Evolutionary conservation across 1,140 invertebrate species (phyloP).

Genomic region (Gryllus bimaculatus): DNA sequence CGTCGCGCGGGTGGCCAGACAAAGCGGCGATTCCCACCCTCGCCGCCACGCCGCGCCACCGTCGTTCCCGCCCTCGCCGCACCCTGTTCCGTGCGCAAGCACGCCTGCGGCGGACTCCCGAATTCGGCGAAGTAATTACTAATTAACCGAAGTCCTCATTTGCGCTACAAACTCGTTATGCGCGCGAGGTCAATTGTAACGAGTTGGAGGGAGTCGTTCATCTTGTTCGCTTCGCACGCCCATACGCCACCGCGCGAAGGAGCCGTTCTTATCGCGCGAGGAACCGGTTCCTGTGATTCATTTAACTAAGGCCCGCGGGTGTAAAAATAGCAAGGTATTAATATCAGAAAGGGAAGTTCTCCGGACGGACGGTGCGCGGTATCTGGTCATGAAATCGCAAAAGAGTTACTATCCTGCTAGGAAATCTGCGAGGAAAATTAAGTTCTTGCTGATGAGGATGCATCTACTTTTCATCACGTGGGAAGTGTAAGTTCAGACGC

Average conservation of each 20-base stretch:
- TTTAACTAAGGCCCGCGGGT: neutral
- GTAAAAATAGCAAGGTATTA: neutral
- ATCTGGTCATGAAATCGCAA: neutral
- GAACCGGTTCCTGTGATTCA: neutral
- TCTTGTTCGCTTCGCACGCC: slow-evolving; percentile 2
- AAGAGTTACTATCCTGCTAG: neutral
- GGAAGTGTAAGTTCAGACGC: neutral
- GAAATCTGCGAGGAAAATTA: neutral
- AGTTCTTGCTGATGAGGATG: neutral
- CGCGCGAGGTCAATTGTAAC: neutral
- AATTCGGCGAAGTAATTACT: neutral
- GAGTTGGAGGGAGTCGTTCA: neutral
- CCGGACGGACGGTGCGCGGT: neutral
- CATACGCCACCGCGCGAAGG: neutral
- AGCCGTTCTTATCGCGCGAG: neutral
- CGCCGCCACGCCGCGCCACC: too few species aligned
- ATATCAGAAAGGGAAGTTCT: neutral
- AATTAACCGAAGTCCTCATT: neutral
- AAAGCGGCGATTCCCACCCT: neutral
- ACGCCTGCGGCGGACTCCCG: neutral
- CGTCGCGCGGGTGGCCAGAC: neutral
- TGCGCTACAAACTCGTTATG: neutral
- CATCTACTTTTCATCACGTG: neutral
- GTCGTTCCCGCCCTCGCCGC: too few species aligned
- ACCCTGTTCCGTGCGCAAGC: neutral